Conservation (phyloP, 2,888 invertebrate species). For the Calliphora vomitoria region DNA sequence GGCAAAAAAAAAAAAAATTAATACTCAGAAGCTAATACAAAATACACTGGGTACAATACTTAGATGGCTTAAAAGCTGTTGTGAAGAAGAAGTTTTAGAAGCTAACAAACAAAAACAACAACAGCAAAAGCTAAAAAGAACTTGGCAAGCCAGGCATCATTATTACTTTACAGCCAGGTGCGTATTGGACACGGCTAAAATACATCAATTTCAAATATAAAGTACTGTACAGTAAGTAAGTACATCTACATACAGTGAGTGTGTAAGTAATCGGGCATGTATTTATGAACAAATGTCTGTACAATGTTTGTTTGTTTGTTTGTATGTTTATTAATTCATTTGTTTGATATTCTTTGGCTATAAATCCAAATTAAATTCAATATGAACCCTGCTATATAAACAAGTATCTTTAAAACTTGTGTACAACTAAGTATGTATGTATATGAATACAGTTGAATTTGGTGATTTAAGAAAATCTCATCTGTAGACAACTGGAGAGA, state of each 20-base stretch:
- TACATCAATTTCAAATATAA: conserved; percentile 31
- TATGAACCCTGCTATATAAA: conserved; percentile 3
- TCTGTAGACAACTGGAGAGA: background rate
- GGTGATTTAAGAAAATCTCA: background rate
- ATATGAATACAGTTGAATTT: conserved; percentile 5
- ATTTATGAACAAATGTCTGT: background rate
- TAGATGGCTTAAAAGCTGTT: conserved; percentile 32
- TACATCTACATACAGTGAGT: conserved; percentile 1
- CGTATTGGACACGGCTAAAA: conserved; percentile 66
- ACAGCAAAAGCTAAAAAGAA: conserved; percentile 7
- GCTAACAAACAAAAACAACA: conserved; percentile 38
- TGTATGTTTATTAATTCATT: background rate
- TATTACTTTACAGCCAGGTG: conserved; percentile 71
- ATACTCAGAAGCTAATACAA: conserved; percentile 52
- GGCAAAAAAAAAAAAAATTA: conserved; percentile 45
- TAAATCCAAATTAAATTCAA: conserved; percentile 63
- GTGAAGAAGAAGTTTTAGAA: conserved; percentile 33
- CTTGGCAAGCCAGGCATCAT: conserved; percentile 37
- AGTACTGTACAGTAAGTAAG: conserved; percentile 18
- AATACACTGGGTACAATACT: conserved; percentile 8
- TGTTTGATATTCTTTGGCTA: conserved; percentile 39
- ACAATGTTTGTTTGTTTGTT: no score
- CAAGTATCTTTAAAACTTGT: background rate
- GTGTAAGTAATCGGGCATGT: background rate
- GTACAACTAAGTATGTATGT: no score